phyloP scores from a whole-genome alignment of 2,888 invertebrate genomes.

The Plagodis pulveraria region DNA sequence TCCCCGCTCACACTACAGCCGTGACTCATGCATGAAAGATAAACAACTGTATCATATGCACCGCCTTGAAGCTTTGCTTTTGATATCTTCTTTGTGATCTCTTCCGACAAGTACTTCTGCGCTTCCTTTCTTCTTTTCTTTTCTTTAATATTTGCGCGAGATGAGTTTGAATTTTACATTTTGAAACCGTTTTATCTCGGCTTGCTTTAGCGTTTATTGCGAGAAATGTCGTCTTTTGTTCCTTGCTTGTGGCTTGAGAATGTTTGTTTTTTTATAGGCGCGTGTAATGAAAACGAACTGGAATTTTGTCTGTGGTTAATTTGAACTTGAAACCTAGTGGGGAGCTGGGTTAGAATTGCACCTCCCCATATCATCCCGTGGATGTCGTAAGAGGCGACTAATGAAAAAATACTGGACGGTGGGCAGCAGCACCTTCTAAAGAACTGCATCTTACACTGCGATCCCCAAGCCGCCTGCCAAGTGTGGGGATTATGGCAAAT shows the following conservation, averaged over 20 bases:
- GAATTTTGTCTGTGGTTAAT: too few relatives aligned
- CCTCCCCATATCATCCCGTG: too few relatives aligned
- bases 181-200: conserved; percentile 25
- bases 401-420: too few relatives aligned
- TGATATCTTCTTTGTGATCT: conserved; percentile 38
- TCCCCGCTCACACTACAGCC: conserved; percentile 23
- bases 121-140: conserved; percentile 28
- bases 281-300: too few relatives aligned
- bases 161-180: conserved; percentile 21
- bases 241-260: background rate
- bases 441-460: too few relatives aligned
- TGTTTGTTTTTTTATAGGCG: conserved; percentile 1
- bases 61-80: conserved; percentile 44
- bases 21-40: conserved; percentile 26
- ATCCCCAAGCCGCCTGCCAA: too few relatives aligned
- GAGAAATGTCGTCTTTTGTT: conserved; percentile 10
- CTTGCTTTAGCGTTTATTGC: conserved; percentile 25
- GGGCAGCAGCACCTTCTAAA: too few relatives aligned
- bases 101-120: conserved; percentile 11
- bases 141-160: conserved; percentile 22
- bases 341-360: too few relatives aligned
- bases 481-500: too few relatives aligned
- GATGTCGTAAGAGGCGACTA: too few relatives aligned
- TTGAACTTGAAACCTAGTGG: too few relatives aligned
- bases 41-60: conserved; percentile 42